Evolutionary conservation across 2,888 invertebrate species (phyloP).

Genomic region (Ligdia adustata): DNA sequence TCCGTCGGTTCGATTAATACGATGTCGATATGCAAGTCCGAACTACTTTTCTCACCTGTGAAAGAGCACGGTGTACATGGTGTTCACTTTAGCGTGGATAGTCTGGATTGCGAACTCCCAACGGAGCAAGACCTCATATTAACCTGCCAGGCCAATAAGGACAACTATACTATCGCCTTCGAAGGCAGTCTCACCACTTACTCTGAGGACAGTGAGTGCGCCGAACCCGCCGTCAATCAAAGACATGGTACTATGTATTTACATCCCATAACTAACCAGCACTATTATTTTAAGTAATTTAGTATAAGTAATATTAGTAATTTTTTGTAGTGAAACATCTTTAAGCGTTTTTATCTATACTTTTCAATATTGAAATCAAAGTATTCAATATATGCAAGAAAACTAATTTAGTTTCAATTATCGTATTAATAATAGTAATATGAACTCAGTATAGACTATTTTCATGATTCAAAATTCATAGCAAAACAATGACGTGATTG

Average conservation of each 20-base stretch:
- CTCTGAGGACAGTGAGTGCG: constrained; percentile 92
- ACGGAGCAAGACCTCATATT: constrained; percentile 93
- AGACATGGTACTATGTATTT: constrained; percentile 68
- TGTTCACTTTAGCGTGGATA: constrained; percentile 94
- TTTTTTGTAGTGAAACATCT: too few species aligned
- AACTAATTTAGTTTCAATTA: too few species aligned
- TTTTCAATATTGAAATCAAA: too few species aligned
- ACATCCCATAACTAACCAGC: too few species aligned
- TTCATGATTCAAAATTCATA: constrained; percentile 27
- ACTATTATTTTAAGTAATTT: too few species aligned
- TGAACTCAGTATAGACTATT: too few species aligned
- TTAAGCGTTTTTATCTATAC: too few species aligned
- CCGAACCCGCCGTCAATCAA: constrained; percentile 78
- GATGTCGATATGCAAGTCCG: constrained; percentile 96
- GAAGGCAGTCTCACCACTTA: constrained; percentile 94
- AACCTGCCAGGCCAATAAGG: constrained; percentile 96
- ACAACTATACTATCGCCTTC: constrained; percentile 97
- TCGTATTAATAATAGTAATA: too few species aligned
- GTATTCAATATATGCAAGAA: too few species aligned
- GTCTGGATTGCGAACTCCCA: constrained; percentile 93
- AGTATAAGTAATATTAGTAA: too few species aligned
- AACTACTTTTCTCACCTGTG: constrained; percentile 94
- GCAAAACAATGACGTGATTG: constrained; percentile 50
- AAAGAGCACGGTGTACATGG: constrained; percentile 91
- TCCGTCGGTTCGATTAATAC: constrained; percentile 89